A percentile compares a stretch with the other conserved stretches of the same genome.
These are phyloP conservation scores for Globodera rostochiensis DNA, from an alignment of 1,140 invertebrate species.

Conservation along the genomic window DNA sequence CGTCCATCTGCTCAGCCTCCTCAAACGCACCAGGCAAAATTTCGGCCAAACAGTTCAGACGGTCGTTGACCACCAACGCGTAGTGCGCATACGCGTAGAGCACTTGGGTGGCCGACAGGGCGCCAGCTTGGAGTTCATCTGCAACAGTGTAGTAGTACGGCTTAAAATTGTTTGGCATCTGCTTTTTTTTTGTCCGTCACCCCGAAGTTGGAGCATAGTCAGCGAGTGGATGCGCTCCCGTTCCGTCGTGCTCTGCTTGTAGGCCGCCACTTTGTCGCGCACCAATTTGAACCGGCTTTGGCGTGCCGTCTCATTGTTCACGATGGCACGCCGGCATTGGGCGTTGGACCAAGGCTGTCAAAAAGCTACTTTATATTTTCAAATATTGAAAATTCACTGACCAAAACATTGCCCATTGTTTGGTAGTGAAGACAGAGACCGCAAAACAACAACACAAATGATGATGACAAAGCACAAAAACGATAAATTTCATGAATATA, in stretches of 20 bases:
- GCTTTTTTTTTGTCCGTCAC: conserved; percentile 8
- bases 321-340: background rate
- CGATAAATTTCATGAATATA: background rate
- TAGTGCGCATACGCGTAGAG: conserved; percentile 44
- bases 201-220: conserved; percentile 40
- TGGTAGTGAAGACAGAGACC: background rate
- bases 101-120: conserved; percentile 34
- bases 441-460: background rate
- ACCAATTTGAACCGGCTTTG: conserved; percentile 13
- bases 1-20: conserved; percentile 42
- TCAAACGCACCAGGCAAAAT: conserved; percentile 48
- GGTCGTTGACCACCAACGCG: conserved; percentile 45
- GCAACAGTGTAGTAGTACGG: conserved; percentile 13
- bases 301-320: conserved; percentile 1
- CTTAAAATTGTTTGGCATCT: conserved; percentile 18
- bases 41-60: conserved; percentile 46
- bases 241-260: conserved; percentile 23
- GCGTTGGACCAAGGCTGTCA: background rate
- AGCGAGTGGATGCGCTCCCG: conserved; percentile 45
- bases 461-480: too few species aligned
- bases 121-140: conserved; percentile 42
- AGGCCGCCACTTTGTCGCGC: background rate
- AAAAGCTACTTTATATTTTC: background rate
- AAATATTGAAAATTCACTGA: background rate
- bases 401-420: conserved; percentile 25